phyloP scores from a whole-genome alignment of 2,888 invertebrate genomes.

The Morpho deidamia region DNA sequence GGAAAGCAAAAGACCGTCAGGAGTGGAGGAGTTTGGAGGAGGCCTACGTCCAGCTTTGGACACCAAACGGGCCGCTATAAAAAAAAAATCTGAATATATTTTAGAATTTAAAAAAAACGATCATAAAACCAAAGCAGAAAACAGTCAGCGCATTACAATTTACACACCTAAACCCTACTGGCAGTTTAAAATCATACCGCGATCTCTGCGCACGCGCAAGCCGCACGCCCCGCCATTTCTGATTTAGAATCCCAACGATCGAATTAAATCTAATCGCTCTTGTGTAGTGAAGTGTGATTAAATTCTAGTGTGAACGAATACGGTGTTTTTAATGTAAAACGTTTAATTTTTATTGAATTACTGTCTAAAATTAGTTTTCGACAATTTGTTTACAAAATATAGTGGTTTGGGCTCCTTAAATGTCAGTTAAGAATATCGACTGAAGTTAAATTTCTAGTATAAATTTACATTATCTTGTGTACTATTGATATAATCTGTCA shows the following conservation, averaged over 20 bases:
- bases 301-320: background rate
- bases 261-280: background rate
- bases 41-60: too few species aligned
- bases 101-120: background rate
- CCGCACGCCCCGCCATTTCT: constrained; percentile 25
- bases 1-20: too few species aligned
- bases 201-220: constrained; percentile 66
- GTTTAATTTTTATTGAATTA: background rate
- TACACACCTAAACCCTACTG: constrained; percentile 33
- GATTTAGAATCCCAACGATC: constrained; percentile 27
- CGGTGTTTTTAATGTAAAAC: background rate
- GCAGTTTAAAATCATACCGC: constrained; percentile 68
- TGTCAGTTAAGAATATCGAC: background rate
- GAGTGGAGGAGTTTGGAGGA: too few species aligned
- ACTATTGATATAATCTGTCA: too few species aligned
- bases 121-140: constrained; percentile 27
- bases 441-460: too few species aligned
- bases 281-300: constrained; percentile 15
- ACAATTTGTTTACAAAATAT: background rate
- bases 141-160: constrained; percentile 9
- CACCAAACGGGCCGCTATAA: too few species aligned
- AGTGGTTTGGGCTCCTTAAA: background rate
- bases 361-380: background rate
- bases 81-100: too few species aligned
- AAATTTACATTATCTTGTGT: too few species aligned